These are phyloP conservation scores for Ryuthela nishihirai DNA, from an alignment of 2,888 invertebrate genomes.

Conservation along the genomic window DNA sequence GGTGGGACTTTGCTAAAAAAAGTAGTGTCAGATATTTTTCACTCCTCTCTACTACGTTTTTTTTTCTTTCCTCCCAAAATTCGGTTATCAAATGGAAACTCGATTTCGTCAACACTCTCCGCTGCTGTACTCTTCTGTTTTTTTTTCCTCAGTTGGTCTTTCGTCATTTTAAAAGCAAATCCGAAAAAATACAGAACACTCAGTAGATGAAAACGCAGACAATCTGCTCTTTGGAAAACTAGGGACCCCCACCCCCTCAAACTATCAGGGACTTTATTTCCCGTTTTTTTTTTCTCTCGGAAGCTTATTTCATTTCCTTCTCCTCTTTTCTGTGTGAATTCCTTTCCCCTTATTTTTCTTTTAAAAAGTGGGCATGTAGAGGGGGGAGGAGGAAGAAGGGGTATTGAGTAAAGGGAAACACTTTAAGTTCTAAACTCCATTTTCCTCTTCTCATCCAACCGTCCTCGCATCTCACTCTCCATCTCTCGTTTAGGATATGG, in stretches of 20 bases:
- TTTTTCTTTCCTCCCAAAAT: constrained; percentile 7
- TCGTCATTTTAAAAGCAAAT: background rate
- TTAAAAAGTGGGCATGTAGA: background rate
- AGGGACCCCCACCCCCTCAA: background rate
- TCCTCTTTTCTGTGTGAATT: too few relatives aligned
- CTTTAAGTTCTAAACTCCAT: too few relatives aligned
- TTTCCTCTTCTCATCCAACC: too few relatives aligned
- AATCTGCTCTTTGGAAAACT: background rate
- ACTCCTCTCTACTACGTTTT: too few relatives aligned
- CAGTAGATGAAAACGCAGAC: background rate
- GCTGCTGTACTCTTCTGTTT: too few relatives aligned
- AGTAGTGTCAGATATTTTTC: too few relatives aligned
- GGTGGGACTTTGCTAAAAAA: too few relatives aligned
- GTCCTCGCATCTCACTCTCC: too few relatives aligned
- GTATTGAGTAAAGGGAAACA: too few relatives aligned
- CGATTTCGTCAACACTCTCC: background rate
- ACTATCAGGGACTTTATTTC: background rate
- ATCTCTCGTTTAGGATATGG: too few relatives aligned
- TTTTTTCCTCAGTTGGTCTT: too few relatives aligned
- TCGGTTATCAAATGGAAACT: background rate
- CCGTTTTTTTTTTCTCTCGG: background rate
- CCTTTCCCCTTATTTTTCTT: too few relatives aligned
- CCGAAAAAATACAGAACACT: background rate
- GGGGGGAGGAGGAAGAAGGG: background rate
- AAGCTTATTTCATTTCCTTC: background rate